These are phyloP conservation scores for Montipora foliosa DNA, from an alignment of 64 coral and sea anemone species.

Conservation along the genomic window DNA sequence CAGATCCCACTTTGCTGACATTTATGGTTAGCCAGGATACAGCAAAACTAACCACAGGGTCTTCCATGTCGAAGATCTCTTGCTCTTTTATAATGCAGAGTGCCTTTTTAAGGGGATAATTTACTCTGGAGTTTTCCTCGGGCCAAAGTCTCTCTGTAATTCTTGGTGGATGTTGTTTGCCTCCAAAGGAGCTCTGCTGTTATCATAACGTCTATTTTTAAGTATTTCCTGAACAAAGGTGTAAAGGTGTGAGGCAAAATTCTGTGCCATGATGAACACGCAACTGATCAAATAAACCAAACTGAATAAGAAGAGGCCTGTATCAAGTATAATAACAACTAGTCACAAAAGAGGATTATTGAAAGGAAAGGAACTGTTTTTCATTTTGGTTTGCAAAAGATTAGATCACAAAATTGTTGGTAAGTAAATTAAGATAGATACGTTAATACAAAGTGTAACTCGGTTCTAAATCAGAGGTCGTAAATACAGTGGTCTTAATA, in stretches of 20 bases:
- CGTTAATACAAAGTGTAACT: too few species aligned
- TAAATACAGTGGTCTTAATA: too few species aligned
- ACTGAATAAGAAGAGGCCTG: conserved; percentile 24
- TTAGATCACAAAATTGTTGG: too few species aligned
- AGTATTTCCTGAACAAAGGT: conserved; percentile 53
- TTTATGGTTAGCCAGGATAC: conserved; percentile 43
- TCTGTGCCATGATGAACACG: conserved; percentile 42
- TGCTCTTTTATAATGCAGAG: conserved; percentile 24
- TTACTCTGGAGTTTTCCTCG: conserved; percentile 32
- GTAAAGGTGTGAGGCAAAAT: conserved; percentile 29
- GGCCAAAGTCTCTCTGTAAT: too few species aligned
- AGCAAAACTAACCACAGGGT: conserved; percentile 27
- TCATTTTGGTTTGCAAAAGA: too few species aligned
- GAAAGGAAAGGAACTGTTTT: too few species aligned
- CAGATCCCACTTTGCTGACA: conserved; percentile 48
- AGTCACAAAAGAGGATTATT: too few species aligned
- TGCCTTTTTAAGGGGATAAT: conserved; percentile 47
- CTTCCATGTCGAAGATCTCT: conserved; percentile 40
- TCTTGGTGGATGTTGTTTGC: conserved; percentile 45
- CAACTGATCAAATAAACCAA: conserved; percentile 48
- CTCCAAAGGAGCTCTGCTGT: conserved; percentile 35
- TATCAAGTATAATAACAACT: not conserved
- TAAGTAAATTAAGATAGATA: too few species aligned
- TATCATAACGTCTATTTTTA: conserved; percentile 2
- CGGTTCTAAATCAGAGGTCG: too few species aligned